A percentile compares a stretch with the other conserved stretches of the same genome.
Evolutionary conservation across 2,888 invertebrate species (phyloP).

Genomic region (Microctonus aethiopoides): DNA sequence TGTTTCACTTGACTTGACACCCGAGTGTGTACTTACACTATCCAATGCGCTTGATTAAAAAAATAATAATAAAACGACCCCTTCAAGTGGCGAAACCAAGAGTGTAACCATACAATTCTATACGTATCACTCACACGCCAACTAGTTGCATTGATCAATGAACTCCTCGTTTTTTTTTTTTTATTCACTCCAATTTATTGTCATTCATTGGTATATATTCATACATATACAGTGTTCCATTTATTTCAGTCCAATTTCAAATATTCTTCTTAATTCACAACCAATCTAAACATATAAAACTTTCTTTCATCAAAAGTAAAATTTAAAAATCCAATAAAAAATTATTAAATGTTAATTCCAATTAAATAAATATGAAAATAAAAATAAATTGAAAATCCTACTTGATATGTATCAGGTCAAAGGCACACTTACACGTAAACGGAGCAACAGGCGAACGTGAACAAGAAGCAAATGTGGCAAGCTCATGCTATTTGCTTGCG

Average conservation of each 20-base stretch:
- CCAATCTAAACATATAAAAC: too few species aligned
- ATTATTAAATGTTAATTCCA: not conserved
- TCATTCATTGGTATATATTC: not conserved
- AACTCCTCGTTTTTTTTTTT: not conserved
- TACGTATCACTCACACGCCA: slow-evolving; percentile 2
- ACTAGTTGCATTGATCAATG: not conserved
- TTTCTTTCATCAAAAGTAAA: too few species aligned
- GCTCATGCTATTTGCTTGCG: slow-evolving; percentile 21
- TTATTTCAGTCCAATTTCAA: not conserved
- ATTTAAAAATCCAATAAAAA: not conserved
- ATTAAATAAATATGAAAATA: not conserved
- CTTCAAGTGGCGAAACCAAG: not conserved
- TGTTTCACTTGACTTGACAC: slow-evolving; percentile 9
- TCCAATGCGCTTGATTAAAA: not conserved
- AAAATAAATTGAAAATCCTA: slow-evolving; percentile 3
- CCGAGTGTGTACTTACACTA: not conserved
- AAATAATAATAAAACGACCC: not conserved
- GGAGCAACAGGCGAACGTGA: slow-evolving; percentile 33
- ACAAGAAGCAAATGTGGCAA: slow-evolving; percentile 22
- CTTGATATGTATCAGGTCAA: slow-evolving; percentile 6
- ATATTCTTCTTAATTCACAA: too few species aligned
- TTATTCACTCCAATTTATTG: not conserved
- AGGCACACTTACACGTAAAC: slow-evolving; percentile 17
- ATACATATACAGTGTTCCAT: not conserved
- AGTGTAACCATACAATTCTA: not conserved